These are phyloP conservation scores for Drosophila sp. DNA, from an alignment of 1,140 invertebrate genomes.

Conservation along the genomic window DNA sequence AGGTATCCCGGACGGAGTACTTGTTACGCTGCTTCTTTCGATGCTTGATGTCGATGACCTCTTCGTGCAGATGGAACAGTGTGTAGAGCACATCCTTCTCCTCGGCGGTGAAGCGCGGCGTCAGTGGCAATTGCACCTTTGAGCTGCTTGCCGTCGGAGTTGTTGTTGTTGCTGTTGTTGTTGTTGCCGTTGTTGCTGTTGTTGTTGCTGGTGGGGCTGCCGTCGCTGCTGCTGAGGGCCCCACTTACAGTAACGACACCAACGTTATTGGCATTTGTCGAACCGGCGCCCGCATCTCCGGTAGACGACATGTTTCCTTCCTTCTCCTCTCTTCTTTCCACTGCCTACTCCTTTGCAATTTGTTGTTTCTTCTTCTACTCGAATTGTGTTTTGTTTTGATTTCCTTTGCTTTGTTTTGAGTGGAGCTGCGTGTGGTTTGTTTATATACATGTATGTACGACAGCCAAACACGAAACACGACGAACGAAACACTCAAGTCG, in stretches of 20 bases:
- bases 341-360: neutral
- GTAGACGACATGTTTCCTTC: slow-evolving; percentile 35
- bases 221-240: slow-evolving; percentile 21
- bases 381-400: neutral
- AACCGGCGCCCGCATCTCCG: slow-evolving; percentile 47
- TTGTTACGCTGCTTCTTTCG: slow-evolving; percentile 80
- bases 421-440: slow-evolving; percentile 14
- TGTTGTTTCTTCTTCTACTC: neutral
- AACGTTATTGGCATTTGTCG: slow-evolving; percentile 38
- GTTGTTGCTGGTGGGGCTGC: slow-evolving; percentile 1
- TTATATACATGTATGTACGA: slow-evolving; percentile 36
- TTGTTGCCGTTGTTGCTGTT: slow-evolving; percentile 24
- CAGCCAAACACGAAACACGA: slow-evolving; percentile 2
- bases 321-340: neutral
- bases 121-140: slow-evolving; percentile 66
- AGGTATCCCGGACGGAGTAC: slow-evolving; percentile 80
- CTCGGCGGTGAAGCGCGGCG: slow-evolving; percentile 79
- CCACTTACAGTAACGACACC: slow-evolving; percentile 37
- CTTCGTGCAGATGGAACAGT: slow-evolving; percentile 77
- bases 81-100: slow-evolving; percentile 81
- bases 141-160: slow-evolving; percentile 34
- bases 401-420: slow-evolving; percentile 21
- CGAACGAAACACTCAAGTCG: slow-evolving; percentile 23
- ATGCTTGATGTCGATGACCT: slow-evolving; percentile 83
- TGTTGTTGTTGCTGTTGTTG: neutral